Evolutionary conservation across 1,140 invertebrate species (phyloP), one percentile per base, ranked within the genome.

Genomic region (Pogonomyrmex barbatus): DNA sequence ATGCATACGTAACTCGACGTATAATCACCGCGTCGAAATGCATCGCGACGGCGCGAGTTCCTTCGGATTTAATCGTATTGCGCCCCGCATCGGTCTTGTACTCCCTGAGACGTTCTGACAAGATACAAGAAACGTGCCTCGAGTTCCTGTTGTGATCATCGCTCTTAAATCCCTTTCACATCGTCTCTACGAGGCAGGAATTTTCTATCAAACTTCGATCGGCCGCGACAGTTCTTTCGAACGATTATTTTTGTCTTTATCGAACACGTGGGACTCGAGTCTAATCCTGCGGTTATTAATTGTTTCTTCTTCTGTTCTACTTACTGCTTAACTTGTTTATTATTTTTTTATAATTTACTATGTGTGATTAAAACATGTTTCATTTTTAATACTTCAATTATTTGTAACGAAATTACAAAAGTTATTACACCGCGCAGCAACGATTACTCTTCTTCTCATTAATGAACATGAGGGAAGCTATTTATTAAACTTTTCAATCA

Each of bases 51-150:
- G 9, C 36, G 36, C 14, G 71, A 33, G 50, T 52, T 58, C 17
- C 42, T 60, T 14, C 47, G 77, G 54, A 68, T 87, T 71, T 87
- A 88, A 88, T 87, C 77, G 70, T 58, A 30, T 84, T 45, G 39
- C 60, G 36, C 24, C 36, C 52, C 52, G n/a, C 52, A 62, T 58
- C 73, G 56, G 52, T 62, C 45, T 47, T 60, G 77, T 63, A 12
- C 24, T 68, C 65, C 33, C 9, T 36, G 70, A 76, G 68, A 77
- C 65, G 54, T 56, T 65, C 75, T 71, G 70, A 87, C 78, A 83
- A 56, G 71, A 63, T 70, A 50, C 71, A 60, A 83, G 70, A 83
- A 24, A 77, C 62, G 70, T 84, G 63, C 71, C 47, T 50, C 52
- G 62, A 77, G n/a, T 63, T 33, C 58, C 9, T 50, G 12, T 47